Evolutionary conservation across 2,888 invertebrate genomes (phyloP).

Genomic region (Epinotia nisella): DNA sequence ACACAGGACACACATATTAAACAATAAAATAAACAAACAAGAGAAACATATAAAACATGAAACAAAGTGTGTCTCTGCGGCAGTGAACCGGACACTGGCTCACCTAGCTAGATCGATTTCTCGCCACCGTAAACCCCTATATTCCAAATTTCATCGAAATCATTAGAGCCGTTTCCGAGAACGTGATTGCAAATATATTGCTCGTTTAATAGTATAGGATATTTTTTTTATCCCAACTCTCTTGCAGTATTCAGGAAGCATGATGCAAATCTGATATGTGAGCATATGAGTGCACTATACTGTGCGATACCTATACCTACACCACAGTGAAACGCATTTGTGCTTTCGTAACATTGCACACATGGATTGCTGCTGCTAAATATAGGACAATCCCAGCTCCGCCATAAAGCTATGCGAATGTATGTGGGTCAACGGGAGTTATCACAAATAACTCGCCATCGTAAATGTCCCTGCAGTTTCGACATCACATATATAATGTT

Average conservation of each 20-base stretch:
- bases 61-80: too few species aligned
- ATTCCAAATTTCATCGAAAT: too few species aligned
- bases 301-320: conserved; percentile 46
- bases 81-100: too few species aligned
- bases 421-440: conserved; percentile 69
- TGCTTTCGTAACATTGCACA: conserved; percentile 67
- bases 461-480: conserved; percentile 70
- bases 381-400: conserved; percentile 71
- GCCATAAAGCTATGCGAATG: conserved; percentile 70
- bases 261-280: conserved; percentile 30
- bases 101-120: too few species aligned
- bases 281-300: conserved; percentile 33
- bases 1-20: too few species aligned
- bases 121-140: too few species aligned
- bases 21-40: too few species aligned
- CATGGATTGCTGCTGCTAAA: conserved; percentile 67
- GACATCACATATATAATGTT: conserved; percentile 53
- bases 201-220: too few species aligned
- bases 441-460: conserved; percentile 67
- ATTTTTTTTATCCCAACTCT: not conserved
- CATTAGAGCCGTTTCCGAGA: too few species aligned
- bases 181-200: too few species aligned
- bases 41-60: too few species aligned
- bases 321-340: conserved; percentile 53
- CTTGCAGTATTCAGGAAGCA: conserved; percentile 34